Evolutionary conservation across 2,113 vertebrate species (phyloP), one percentile per base, ranked within the genome.

Genomic region (Anoplopoma fimbria): DNA sequence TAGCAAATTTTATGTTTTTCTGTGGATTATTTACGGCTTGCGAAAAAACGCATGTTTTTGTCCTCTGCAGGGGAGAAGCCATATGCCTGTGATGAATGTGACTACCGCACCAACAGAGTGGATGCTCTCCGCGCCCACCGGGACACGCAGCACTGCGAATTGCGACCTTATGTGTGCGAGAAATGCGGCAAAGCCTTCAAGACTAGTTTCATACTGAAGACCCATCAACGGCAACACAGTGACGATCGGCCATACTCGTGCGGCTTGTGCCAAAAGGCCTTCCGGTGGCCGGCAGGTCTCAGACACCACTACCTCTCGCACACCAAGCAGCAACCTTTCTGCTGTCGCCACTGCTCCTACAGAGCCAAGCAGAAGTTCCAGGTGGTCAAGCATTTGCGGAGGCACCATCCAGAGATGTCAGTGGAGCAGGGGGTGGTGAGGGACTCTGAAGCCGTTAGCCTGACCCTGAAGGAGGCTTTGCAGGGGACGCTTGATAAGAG

Each of bases 111-210:
- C 49, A 99, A 98, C 94, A 94, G 98, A 1, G 97, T 97, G 0
- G 98, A 99, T 0, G 97, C 97, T 0, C 95, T 99, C 19, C 97
- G 97, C 0, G 94, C 97, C 25, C 98, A 99, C 91, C 93, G 94
- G 14, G 96, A 97, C 88, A 99, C 98, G 0, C 96, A 96, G 36
- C 98, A 99, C 85, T 95, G 94, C 1, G 97, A 99, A 2, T 80
- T 88, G 1, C 97, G 98, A 29, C 95, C 97, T 76, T 99, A 97
- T 82, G 95, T 99, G 93, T 99, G 98, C 0, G 98, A 99, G 83
- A 97, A 99, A 87, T 99, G 98, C 0, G 98, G 98, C 90, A 99
- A 99, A 87, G 96, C 96, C 82, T 99, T 99, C 94, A 99, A 99
- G 91, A 99, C 98, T 0, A 96, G 95, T 75, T 99, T 98, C 84